phyloP scores from a whole-genome alignment of 2,797 vertebrate genomes.

The Amazonetta brasiliensis region DNA sequence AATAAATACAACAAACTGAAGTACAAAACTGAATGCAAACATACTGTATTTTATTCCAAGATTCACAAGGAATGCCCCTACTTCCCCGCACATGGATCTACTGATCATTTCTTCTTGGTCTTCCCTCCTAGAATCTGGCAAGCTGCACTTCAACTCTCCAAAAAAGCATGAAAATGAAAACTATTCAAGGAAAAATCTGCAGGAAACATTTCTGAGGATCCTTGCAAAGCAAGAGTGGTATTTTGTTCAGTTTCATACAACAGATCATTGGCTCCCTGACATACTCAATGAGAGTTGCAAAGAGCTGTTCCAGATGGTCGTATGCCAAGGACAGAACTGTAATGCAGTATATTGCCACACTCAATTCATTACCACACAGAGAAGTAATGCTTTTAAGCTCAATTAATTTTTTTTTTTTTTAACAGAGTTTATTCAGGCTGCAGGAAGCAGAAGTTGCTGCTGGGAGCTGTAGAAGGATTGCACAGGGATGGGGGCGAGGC shows the following conservation, averaged over 20 bases:
- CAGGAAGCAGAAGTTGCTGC: conserved; percentile 66
- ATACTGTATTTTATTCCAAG: neutral
- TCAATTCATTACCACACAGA: conserved; percentile 68
- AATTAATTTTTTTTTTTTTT: conserved; percentile 28
- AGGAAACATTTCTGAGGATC: conserved; percentile 25
- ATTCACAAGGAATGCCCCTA: neutral
- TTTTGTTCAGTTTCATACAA: conserved; percentile 41
- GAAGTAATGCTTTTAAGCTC: conserved; percentile 62
- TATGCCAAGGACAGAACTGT: conserved; percentile 57
- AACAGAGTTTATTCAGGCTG: conserved; percentile 65
- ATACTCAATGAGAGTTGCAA: neutral
- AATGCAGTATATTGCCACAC: conserved; percentile 61
- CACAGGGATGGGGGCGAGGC: conserved; percentile 54
- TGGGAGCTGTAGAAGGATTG: conserved; percentile 58
- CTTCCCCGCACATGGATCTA: neutral
- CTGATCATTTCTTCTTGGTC: neutral
- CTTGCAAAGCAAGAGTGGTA: neutral
- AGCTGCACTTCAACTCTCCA: neutral
- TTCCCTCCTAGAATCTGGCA: neutral
- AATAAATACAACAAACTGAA: neutral
- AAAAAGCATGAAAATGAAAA: conserved; percentile 23
- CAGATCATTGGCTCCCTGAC: conserved; percentile 53
- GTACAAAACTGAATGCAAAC: neutral
- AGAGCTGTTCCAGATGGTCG: conserved; percentile 67
- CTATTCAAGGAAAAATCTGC: conserved; percentile 30